phyloP scores from a whole-genome alignment of 2,797 vertebrate species.

The Acanthurus tractus region DNA sequence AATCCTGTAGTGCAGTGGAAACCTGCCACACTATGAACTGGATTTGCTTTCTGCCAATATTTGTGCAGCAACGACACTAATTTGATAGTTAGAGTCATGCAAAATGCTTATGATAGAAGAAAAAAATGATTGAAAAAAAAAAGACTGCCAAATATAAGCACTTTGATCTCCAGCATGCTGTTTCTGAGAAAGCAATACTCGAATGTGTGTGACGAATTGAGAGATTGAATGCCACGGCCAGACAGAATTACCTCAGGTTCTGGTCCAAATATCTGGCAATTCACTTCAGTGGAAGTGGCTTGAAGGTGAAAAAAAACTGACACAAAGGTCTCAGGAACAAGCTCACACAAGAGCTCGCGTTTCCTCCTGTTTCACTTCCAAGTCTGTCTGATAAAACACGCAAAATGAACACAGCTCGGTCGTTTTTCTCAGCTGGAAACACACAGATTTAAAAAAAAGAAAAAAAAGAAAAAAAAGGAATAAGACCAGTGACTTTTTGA shows the following conservation, averaged over 20 bases:
- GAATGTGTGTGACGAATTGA: conserved; percentile 21
- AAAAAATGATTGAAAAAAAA: neutral
- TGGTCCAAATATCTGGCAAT: conserved; percentile 19
- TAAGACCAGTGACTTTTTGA: neutral
- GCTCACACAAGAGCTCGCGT: neutral
- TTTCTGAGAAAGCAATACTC: conserved; percentile 20
- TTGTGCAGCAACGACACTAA: neutral
- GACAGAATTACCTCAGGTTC: conserved; percentile 24
- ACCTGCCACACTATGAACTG: neutral
- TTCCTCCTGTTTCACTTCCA: neutral
- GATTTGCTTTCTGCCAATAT: conserved; percentile 4
- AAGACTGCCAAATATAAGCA: conserved; percentile 6
- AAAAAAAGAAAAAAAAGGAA: conserved; percentile 15
- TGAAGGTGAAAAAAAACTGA: neutral
- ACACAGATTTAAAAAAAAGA: neutral
- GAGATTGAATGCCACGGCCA: conserved; percentile 2
- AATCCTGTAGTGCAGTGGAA: neutral
- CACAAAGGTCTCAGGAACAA: conserved; percentile 6
- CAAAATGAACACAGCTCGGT: neutral
- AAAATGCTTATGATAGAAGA: conserved; percentile 6
- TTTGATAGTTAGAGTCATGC: conserved; percentile 12
- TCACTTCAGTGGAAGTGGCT: conserved; percentile 22
- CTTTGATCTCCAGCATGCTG: conserved; percentile 25
- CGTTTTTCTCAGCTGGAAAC: conserved; percentile 13
- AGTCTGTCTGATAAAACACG: conserved; percentile 14